Conservation (phyloP, 2,113 vertebrate species). For the Glaucomys volans region DNA sequence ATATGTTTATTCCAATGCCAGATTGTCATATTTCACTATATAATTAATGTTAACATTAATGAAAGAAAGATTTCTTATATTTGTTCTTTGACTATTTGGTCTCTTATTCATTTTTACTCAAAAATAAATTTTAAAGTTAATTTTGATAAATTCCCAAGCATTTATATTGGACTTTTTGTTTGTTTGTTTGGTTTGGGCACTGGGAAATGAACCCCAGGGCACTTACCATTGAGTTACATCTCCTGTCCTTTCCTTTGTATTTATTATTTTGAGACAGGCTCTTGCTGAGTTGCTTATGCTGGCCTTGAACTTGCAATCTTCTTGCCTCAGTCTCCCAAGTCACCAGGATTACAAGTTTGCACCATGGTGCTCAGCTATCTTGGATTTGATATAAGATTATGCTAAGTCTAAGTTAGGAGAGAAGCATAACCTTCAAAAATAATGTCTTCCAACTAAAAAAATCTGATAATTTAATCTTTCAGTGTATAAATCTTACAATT, state of each 20-base stretch:
- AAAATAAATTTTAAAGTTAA: background rate
- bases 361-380: too few species aligned
- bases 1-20: background rate
- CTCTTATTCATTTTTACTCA: background rate
- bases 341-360: too few species aligned
- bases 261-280: too few species aligned
- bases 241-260: too few species aligned
- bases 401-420: background rate
- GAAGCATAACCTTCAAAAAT: background rate
- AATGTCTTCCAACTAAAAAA: background rate
- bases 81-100: background rate
- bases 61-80: background rate
- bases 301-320: too few species aligned
- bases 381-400: slow-evolving; percentile 1
- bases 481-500: background rate
- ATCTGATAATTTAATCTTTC: background rate
- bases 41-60: slow-evolving; percentile 19
- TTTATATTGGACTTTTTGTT: background rate
- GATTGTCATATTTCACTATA: background rate
- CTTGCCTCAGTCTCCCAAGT: too few species aligned
- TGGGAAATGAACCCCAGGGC: too few species aligned
- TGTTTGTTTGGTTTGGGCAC: too few species aligned
- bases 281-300: too few species aligned
- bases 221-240: too few species aligned
- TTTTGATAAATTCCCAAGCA: background rate